These are phyloP conservation scores for Sylvietta virens DNA, from an alignment of 2,113 vertebrate genomes.

Conservation along the genomic window DNA sequence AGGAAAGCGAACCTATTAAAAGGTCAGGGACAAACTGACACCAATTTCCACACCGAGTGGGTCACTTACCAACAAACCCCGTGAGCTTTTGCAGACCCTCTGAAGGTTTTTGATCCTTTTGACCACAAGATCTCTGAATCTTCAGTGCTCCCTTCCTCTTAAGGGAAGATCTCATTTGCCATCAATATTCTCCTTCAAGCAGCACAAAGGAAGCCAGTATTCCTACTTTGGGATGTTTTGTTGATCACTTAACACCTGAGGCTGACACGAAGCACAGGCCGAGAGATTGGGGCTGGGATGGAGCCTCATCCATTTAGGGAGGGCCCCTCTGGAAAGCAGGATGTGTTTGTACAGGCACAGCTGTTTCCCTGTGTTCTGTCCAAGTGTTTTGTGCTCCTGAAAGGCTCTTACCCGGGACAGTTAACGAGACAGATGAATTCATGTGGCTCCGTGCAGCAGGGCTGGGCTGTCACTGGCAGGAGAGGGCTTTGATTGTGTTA, in stretches of 20 bases:
- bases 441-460: slow-evolving; percentile 12
- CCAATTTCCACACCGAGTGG: background rate
- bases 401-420: background rate
- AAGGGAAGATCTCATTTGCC: background rate
- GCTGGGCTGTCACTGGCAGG: slow-evolving; percentile 22
- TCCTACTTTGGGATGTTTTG: fast-evolving
- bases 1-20: background rate
- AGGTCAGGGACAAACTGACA: background rate
- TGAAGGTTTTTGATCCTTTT: background rate
- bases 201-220: background rate
- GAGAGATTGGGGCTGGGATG: background rate
- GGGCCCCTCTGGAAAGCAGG: background rate
- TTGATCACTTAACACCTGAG: background rate
- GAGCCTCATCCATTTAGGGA: background rate
- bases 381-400: background rate
- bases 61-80: background rate
- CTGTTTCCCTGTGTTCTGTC: background rate
- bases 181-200: background rate
- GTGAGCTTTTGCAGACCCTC: background rate
- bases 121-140: background rate
- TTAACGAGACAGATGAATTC: slow-evolving; percentile 49
- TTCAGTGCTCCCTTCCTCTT: background rate
- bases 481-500: slow-evolving; percentile 42
- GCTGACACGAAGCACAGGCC: background rate
- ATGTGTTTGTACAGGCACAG: background rate